Percentiles rank a stretch among this genome's conserved stretches.
phyloP scores from a whole-genome alignment of 92 coral and sea anemone genomes.

The Zoanthus gigantus region DNA sequence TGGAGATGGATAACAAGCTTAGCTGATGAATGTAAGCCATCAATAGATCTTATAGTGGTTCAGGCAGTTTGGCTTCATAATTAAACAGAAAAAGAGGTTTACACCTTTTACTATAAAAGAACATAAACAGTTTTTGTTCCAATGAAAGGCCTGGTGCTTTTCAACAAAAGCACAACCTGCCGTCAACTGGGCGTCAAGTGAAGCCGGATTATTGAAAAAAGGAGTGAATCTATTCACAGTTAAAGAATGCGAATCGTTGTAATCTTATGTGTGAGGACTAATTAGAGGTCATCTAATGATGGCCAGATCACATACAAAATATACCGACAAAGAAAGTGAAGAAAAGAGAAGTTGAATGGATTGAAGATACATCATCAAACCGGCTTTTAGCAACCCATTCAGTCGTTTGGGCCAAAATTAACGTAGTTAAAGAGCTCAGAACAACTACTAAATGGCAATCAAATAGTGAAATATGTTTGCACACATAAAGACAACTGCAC shows the following conservation, averaged over 20 bases:
- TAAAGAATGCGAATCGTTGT: conserved; percentile 22
- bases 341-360: conserved; percentile 13
- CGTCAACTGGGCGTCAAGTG: conserved; percentile 8
- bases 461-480: neutral
- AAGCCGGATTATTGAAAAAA: neutral
- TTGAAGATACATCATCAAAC: neutral
- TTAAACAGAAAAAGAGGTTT: neutral
- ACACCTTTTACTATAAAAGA: neutral
- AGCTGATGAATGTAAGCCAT: neutral
- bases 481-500: neutral
- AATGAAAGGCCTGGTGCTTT: neutral
- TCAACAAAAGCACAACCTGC: neutral
- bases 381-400: conserved; percentile 11
- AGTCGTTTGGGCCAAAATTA: neutral
- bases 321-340: conserved; percentile 44
- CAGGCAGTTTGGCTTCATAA: neutral
- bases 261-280: conserved; percentile 14
- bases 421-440: neutral
- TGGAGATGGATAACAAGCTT: neutral
- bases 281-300: conserved; percentile 5
- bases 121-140: conserved; percentile 1
- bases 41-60: neutral
- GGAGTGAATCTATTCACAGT: neutral
- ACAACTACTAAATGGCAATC: neutral
- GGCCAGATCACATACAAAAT: conserved; percentile 4